These are phyloP conservation scores for Himantopus leucocephalus DNA, from an alignment of 2,113 vertebrate species.

Conservation along the genomic window DNA sequence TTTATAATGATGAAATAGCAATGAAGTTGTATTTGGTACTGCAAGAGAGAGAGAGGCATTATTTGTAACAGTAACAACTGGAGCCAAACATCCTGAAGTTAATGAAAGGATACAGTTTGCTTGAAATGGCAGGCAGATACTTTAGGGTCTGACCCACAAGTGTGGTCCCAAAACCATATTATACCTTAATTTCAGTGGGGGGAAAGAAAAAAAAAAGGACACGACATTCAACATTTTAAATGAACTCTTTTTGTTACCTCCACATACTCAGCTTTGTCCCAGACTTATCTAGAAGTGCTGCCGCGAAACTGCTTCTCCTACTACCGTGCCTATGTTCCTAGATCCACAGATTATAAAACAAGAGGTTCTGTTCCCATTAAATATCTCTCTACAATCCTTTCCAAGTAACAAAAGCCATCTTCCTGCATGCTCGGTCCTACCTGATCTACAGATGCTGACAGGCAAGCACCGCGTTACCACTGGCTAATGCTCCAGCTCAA, in stretches of 20 bases:
- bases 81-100: background rate
- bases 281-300: background rate
- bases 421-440: background rate
- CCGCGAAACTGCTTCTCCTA: background rate
- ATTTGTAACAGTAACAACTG: background rate
- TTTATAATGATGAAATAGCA: background rate
- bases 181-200: background rate
- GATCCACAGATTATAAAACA: background rate
- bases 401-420: background rate
- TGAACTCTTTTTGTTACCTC: background rate
- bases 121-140: background rate
- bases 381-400: background rate
- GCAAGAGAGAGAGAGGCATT: background rate
- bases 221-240: background rate
- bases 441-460: background rate
- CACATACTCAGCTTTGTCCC: background rate
- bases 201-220: no score
- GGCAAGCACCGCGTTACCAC: background rate
- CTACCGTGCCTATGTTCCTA: background rate
- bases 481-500: background rate
- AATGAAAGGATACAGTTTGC: background rate
- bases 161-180: background rate
- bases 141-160: background rate
- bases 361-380: background rate
- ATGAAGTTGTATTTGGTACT: background rate